phyloP scores from a whole-genome alignment of 2,888 invertebrate species.

The Lasioglossum figueresi region DNA sequence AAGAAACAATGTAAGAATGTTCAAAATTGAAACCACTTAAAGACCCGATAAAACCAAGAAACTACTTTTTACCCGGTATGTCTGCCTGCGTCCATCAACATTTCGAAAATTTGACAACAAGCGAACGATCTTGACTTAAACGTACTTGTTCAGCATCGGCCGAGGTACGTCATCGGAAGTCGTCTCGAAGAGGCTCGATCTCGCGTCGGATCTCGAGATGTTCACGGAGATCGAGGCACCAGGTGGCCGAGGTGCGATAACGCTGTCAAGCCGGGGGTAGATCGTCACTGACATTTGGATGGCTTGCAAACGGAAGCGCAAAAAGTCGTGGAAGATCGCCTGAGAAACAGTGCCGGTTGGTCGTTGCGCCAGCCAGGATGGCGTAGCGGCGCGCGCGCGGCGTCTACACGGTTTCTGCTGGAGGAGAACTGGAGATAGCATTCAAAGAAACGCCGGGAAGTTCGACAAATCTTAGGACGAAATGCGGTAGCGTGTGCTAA shows the following conservation, averaged over 20 bases:
- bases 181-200: conserved; percentile 12
- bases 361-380: conserved; percentile 60
- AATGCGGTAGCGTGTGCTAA: conserved; percentile 74
- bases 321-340: conserved; percentile 75
- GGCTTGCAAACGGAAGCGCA: conserved; percentile 82
- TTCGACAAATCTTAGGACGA: conserved; percentile 53
- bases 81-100: conserved; percentile 30
- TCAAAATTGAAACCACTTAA: too few relatives aligned
- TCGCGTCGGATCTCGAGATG: conserved; percentile 44
- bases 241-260: conserved; percentile 40
- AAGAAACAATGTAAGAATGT: too few relatives aligned
- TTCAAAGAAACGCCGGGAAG: conserved; percentile 17
- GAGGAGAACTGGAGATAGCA: background rate
- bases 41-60: too few relatives aligned
- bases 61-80: background rate
- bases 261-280: conserved; percentile 42
- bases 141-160: conserved; percentile 19
- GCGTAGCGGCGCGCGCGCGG: conserved; percentile 58
- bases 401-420: background rate
- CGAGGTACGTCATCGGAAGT: conserved; percentile 6
- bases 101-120: background rate
- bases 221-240: conserved; percentile 26
- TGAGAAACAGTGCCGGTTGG: conserved; percentile 52
- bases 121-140: background rate
- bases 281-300: conserved; percentile 72